phyloP scores from a whole-genome alignment of 2,113 vertebrate species.

The Melozone crissalis region DNA sequence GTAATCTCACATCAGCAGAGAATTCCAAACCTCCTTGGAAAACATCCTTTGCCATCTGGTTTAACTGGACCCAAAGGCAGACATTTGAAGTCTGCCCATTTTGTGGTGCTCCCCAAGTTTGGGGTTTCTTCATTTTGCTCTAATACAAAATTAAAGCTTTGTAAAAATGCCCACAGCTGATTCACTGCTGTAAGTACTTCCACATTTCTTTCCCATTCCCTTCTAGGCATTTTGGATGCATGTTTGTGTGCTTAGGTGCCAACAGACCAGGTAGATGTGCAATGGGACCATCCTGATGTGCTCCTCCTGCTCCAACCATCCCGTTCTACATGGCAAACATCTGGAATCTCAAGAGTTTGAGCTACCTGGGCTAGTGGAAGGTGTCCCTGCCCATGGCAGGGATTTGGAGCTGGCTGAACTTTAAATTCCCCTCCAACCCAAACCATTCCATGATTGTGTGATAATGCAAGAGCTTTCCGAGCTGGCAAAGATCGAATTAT shows the following conservation, averaged over 20 bases:
- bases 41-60: not conserved
- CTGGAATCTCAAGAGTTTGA: fast-evolving
- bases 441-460: not conserved
- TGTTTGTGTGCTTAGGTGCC: not conserved
- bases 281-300: fast-evolving
- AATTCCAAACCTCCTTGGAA: not conserved
- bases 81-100: not conserved
- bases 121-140: not conserved
- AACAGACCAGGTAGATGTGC: not conserved
- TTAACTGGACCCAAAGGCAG: not conserved
- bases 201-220: not conserved
- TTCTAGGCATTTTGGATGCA: not conserved
- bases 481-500: not conserved
- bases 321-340: not conserved
- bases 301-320: not conserved
- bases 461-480: not conserved
- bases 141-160: not conserved
- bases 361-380: not conserved
- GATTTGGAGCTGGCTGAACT: not conserved
- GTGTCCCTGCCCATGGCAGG: not conserved
- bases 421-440: not conserved
- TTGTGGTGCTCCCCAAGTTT: not conserved
- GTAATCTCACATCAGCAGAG: not conserved
- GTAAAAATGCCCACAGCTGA: not conserved
- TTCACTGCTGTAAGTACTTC: not conserved